Percentiles rank a stretch among this genome's conserved stretches.
Conservation (phyloP, 2,797 vertebrate genomes). For the Glyptemys insculpta region DNA sequence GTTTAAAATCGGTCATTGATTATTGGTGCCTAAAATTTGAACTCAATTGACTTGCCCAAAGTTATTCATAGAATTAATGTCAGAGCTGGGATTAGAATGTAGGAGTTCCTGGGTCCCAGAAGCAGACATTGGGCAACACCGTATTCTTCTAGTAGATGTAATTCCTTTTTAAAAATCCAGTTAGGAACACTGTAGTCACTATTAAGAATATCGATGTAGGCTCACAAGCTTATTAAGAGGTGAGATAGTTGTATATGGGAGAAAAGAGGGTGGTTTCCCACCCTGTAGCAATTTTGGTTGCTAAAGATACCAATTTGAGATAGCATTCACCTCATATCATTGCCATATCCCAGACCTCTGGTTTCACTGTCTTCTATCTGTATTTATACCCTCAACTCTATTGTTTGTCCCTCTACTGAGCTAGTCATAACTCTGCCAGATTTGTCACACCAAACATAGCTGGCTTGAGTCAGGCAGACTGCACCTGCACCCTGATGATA, state of each 20-base stretch:
- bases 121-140: conserved; percentile 6
- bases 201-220: conserved; percentile 39
- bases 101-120: conserved; percentile 15
- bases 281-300: conserved; percentile 36
- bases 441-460: not conserved
- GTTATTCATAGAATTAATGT: not conserved
- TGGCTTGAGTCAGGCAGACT: not conserved
- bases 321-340: not conserved
- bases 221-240: conserved; percentile 7
- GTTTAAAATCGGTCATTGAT: not conserved
- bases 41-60: not conserved
- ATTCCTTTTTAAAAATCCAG: conserved; percentile 52
- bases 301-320: conserved; percentile 12
- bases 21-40: conserved; percentile 13
- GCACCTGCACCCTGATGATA: not conserved
- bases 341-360: not conserved
- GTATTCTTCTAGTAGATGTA: conserved; percentile 24
- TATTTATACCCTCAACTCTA: not conserved
- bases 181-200: conserved; percentile 21
- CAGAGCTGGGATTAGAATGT: conserved; percentile 26
- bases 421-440: conserved; percentile 28
- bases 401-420: conserved; percentile 31
- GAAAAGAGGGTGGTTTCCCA: conserved; percentile 32
- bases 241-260: accelerated
- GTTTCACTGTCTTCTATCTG: conserved; percentile 24